phyloP scores from a whole-genome alignment of 2,888 invertebrate genomes.

The Phragmatobia fuliginosa region DNA sequence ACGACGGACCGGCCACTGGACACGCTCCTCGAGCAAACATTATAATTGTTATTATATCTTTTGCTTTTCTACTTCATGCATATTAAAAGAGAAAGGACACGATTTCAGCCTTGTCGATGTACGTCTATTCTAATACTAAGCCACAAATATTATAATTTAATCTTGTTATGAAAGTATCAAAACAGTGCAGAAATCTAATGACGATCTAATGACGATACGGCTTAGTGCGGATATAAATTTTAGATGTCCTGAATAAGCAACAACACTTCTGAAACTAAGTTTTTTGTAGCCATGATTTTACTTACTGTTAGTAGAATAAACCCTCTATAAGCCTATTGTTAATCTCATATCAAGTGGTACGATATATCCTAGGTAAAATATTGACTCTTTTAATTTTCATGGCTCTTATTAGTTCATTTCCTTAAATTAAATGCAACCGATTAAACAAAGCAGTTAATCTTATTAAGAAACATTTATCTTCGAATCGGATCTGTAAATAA shows the following conservation, averaged over 20 bases:
- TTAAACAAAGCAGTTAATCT: slow-evolving; percentile 4
- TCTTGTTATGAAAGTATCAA: background rate
- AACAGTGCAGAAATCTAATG: background rate
- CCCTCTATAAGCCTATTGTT: background rate
- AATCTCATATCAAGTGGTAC: background rate
- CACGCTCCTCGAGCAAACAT: slow-evolving; percentile 44
- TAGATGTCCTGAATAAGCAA: background rate
- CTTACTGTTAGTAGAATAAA: background rate
- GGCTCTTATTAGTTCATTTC: background rate
- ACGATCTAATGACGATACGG: background rate
- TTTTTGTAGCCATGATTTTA: background rate
- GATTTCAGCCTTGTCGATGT: slow-evolving; percentile 25
- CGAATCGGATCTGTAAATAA: slow-evolving; percentile 30
- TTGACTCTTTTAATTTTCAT: background rate
- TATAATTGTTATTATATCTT: slow-evolving; percentile 35
- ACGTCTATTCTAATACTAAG: slow-evolving; percentile 6
- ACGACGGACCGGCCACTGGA: slow-evolving; percentile 56
- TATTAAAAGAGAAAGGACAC: slow-evolving; percentile 44
- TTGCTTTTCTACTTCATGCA: slow-evolving; percentile 33
- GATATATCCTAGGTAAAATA: too few relatives aligned
- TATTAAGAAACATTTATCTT: slow-evolving; percentile 40
- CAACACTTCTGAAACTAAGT: background rate
- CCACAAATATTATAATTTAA: background rate
- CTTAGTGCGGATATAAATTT: background rate
- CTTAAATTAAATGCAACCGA: background rate